Conservation (phyloP, 1,140 invertebrate genomes). For the Notospermus geniculatus region DNA sequence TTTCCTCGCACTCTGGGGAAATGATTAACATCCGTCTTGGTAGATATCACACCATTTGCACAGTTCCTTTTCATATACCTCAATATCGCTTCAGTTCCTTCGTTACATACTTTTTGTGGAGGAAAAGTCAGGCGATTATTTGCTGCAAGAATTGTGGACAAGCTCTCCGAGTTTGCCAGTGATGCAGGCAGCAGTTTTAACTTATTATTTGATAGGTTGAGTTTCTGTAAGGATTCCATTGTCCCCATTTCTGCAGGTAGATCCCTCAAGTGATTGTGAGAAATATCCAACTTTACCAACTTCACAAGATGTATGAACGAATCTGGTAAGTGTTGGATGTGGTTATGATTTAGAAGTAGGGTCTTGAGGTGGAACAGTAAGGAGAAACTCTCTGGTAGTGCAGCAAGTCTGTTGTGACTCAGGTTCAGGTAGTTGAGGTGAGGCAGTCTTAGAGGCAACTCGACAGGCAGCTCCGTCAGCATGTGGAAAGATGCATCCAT, state of each 20-base stretch:
- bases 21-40: conserved; percentile 30
- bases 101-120: conserved; percentile 46
- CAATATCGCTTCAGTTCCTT: conserved; percentile 46
- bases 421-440: conserved; percentile 51
- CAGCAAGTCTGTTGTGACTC: conserved; percentile 46
- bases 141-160: conserved; percentile 39
- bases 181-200: conserved; percentile 44
- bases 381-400: conserved; percentile 51
- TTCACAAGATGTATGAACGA: conserved; percentile 48
- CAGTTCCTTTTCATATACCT: conserved; percentile 41
- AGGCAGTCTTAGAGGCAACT: conserved; percentile 51
- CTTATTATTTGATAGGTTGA: conserved; percentile 53
- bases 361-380: conserved; percentile 52
- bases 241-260: conserved; percentile 46
- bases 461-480: conserved; percentile 45
- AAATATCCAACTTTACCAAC: conserved; percentile 51
- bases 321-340: conserved; percentile 37
- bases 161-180: conserved; percentile 34
- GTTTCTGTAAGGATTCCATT: conserved; percentile 44
- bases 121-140: conserved; percentile 45
- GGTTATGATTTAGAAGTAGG: conserved; percentile 44
- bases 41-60: conserved; percentile 19
- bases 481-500: conserved; percentile 48
- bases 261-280: conserved; percentile 45
- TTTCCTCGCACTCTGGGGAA: conserved; percentile 49